A percentile compares a stretch with the other conserved stretches of the same genome.
phyloP scores from a whole-genome alignment of 1,140 invertebrate genomes.

The Psix sp. region DNA sequence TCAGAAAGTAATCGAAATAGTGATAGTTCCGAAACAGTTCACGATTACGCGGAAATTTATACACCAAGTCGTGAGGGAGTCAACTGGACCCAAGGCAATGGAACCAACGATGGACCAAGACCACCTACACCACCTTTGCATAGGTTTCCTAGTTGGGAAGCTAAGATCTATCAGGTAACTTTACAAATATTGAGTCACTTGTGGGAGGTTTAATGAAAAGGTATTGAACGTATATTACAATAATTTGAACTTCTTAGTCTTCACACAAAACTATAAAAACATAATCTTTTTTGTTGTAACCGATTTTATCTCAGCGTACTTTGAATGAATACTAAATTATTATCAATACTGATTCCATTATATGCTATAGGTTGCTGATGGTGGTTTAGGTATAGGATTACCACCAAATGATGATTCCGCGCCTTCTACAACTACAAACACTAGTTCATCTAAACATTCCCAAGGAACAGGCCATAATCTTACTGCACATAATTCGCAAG shows the following conservation, averaged over 20 bases:
- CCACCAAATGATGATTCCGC: conserved; percentile 73
- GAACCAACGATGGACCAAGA: conserved; percentile 74
- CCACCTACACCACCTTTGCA: conserved; percentile 94
- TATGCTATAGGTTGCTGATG: conserved; percentile 85
- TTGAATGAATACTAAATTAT: too few relatives aligned
- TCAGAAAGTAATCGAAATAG: conserved; percentile 70
- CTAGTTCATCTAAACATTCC: conserved; percentile 74
- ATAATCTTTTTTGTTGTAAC: not conserved
- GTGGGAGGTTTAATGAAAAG: too few relatives aligned
- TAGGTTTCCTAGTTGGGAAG: conserved; percentile 93
- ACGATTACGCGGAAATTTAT: conserved; percentile 95
- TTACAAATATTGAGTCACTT: not conserved
- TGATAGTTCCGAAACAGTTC: conserved; percentile 82
- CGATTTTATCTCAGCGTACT: too few relatives aligned
- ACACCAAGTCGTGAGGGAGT: conserved; percentile 89
- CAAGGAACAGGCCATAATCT: conserved; percentile 73
- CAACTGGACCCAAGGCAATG: conserved; percentile 71
- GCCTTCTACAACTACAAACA: conserved; percentile 72
- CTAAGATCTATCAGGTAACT: conserved; percentile 91
- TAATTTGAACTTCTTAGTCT: too few relatives aligned
- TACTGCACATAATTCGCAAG: conserved; percentile 76
- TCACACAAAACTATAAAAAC: too few relatives aligned
- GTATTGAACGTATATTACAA: too few relatives aligned
- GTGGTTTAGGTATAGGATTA: conserved; percentile 81
- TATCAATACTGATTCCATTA: conserved; percentile 15